Base-by-base conservation (phyloP, 2,797 vertebrate genomes). In the Lutjanus argentimaculatus region DNA sequence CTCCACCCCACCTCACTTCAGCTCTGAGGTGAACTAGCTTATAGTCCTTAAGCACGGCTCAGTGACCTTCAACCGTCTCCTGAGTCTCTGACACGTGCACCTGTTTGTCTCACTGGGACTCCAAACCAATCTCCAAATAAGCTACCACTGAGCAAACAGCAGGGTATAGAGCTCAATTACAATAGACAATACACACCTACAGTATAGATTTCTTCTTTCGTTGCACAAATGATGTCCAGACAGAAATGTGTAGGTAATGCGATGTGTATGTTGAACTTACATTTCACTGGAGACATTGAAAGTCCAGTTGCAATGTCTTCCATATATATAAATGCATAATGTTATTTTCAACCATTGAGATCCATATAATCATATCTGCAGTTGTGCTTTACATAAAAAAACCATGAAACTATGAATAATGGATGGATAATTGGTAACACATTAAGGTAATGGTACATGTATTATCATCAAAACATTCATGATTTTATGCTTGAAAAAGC, bases 31-130 rank as follows among this genome's bases (percentile, higher is more conserved):
- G 62, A 79, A 68, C 64, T 62, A 36, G 30, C 30, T 3, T 36
- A 62, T 65, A 56, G 42, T 56, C 59, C 63, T 82, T 64, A 21
- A 81, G 36, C 63, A 68, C 45, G 43, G 82, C 79, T 79, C 69
- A 7, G 11, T 74, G 84, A 89, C 91, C 91, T 92, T 91, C 84
- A 89, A 8, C 58, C 6, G 3, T 59, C 69, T 80, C 49, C 63
- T 9, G 61, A 16, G 42, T 72, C 68, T 84, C 56, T 2, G 15
- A 78, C 77, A 53, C 3, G 40, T 75, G 81, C 83, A 73, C 57
- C 79, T 56, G 42, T 79, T 68, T 52, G 80, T 75, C 77, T 86
- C 43, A 76, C 72, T 55, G 67, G 63, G 71, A 65, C 43, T 48
- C 65, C 16, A 59, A 85, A 88, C 57, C 74, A 36, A 79, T 55